Base-by-base conservation (phyloP, 2,113 vertebrate genomes). In the Scatophagus argus region DNA sequence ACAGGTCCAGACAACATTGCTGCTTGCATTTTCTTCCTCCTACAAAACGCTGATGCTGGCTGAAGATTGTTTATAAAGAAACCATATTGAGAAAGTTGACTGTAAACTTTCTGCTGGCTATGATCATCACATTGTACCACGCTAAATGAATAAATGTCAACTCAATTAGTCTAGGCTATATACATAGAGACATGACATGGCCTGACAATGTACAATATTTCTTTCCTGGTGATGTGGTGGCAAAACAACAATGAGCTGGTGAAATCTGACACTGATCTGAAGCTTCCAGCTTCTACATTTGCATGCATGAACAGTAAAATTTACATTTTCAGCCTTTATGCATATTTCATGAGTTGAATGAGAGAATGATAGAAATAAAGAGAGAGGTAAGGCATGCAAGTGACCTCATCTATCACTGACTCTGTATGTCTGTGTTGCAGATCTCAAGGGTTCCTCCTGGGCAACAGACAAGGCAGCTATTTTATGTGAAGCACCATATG, bases 401-500 rank as follows among this genome's bases (percentile, higher is more conserved):
- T 16, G 46, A 44, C n/a, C 49, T 17, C 8, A 1, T 55, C 62
- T 11, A 49, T 10, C 36, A 32, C 0, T 17, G 5, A 8, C 44
- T 59, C 25, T 49, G 5, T 19, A 31, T 25, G 25, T 39, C 36
- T 77, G 61, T 3, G 9, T 41, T 34, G 65, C 74, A 79, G 51
- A 81, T 83, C 41, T 65, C 49, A 69, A 34, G 17, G 23, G 36
- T 54, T 65, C 81, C 69, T 89, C 72, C 74, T 90, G 74, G 74
- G 77, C 88, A 86, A 29, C 39, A 39, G 39, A 63, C 51, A 41
- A 49, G 82, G 66, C 44, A 84, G 29, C 71, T 86, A 81, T 81
- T 87, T 87, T 75, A 82, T 86, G 58, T 72, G 66, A 63, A 61
- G 69, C 67, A 68, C 52, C 85, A 84, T 66, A 47, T 72, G 87